Percentiles rank a stretch among this genome's conserved stretches.
These are phyloP conservation scores for Ganaspis brasiliensis DNA, from an alignment of 2,888 invertebrate genomes.

Conservation along the genomic window DNA sequence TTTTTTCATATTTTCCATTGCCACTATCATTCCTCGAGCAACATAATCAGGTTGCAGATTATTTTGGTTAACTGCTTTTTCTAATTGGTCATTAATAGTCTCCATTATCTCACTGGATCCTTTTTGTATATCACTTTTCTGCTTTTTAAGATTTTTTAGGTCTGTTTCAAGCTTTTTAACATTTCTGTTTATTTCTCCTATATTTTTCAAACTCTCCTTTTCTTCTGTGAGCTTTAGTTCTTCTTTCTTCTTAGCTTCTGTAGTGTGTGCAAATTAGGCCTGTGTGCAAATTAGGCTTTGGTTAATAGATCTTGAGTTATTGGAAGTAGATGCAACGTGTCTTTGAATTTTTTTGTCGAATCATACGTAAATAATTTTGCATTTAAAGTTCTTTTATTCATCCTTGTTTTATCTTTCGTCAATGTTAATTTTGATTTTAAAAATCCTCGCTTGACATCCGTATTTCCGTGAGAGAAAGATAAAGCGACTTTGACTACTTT, in stretches of 20 bases:
- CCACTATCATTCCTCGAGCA: not conserved
- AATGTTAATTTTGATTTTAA: conserved; percentile 47
- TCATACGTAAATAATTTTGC: not conserved
- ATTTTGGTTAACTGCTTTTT: not conserved
- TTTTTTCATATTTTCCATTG: not conserved
- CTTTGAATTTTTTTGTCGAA: not conserved
- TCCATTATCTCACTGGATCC: not conserved
- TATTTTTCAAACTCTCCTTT: not conserved
- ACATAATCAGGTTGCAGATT: not conserved
- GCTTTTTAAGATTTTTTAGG: not conserved
- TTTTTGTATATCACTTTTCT: not conserved
- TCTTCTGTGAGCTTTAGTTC: not conserved
- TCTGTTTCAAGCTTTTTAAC: not conserved
- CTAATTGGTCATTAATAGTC: not conserved
- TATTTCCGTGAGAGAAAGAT: conserved; percentile 55
- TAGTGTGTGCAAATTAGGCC: not conserved
- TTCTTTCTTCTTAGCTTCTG: not conserved
- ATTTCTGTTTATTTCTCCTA: not conserved
- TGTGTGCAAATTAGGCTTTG: not conserved
- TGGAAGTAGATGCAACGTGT: not conserved
- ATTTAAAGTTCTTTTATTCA: not conserved
- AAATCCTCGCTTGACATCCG: conserved; percentile 57
- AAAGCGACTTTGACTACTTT: conserved; percentile 54
- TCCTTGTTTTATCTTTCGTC: not conserved
- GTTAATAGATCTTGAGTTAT: not conserved